phyloP scores from a whole-genome alignment of 2,888 invertebrate species.

The Caenorhabditis macrosperma region DNA sequence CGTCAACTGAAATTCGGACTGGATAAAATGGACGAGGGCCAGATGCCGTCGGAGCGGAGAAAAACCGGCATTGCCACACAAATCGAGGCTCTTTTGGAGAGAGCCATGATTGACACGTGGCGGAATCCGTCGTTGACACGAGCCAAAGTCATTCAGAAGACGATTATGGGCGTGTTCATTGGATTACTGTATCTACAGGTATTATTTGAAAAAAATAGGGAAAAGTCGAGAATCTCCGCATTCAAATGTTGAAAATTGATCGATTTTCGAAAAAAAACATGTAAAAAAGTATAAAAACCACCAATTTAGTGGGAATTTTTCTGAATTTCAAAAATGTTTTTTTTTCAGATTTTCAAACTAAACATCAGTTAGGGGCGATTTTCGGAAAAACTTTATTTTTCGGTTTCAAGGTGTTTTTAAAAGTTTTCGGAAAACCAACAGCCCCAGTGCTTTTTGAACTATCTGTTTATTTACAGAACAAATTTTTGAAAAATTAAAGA shows the following conservation, averaged over 20 bases:
- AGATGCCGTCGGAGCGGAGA: constrained; percentile 59
- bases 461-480: background rate
- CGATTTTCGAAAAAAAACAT: too few relatives aligned
- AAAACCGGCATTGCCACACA: constrained; percentile 58
- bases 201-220: constrained; percentile 80
- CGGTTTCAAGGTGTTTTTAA: too few relatives aligned
- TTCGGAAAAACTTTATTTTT: constrained; percentile 83
- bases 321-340: too few relatives aligned
- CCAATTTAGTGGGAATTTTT: too few relatives aligned
- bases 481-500: background rate
- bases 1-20: constrained; percentile 50
- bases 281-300: too few relatives aligned
- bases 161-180: constrained; percentile 83
- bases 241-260: too few relatives aligned
- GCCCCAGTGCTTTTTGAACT: too few relatives aligned
- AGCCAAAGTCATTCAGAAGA: constrained; percentile 78
- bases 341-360: too few relatives aligned
- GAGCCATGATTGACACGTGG: constrained; percentile 76
- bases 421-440: background rate
- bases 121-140: constrained; percentile 76
- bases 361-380: too few relatives aligned
- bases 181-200: constrained; percentile 87
- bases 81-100: constrained; percentile 61
- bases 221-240: too few relatives aligned
- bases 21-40: constrained; percentile 46